Evolutionary conservation across 35 echinoderm and acorn worm species (phyloP).

Genomic region (Holothuria glaberrima): DNA sequence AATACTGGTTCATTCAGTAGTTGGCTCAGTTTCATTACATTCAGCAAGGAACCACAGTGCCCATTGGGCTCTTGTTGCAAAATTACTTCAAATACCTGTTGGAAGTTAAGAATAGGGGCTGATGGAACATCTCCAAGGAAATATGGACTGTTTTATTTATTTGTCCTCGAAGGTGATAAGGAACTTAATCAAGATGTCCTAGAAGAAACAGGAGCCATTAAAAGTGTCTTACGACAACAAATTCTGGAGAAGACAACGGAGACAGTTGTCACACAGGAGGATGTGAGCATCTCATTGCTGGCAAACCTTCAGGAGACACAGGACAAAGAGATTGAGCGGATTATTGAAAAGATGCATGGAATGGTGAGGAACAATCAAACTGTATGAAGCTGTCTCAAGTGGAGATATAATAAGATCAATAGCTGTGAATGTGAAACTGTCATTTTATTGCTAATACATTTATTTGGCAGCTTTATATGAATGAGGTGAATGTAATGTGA

Average conservation of each 20-base stretch:
- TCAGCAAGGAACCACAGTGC: too few species aligned
- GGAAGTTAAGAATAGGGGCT: too few species aligned
- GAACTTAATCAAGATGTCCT: slow-evolving; percentile 80
- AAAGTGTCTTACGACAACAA: slow-evolving; percentile 76
- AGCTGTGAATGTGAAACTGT: too few species aligned
- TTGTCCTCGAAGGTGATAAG: slow-evolving; percentile 67
- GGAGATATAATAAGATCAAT: neutral
- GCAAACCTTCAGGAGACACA: slow-evolving; percentile 91
- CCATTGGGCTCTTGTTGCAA: too few species aligned
- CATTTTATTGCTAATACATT: too few species aligned
- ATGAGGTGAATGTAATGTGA: too few species aligned
- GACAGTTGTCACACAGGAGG: slow-evolving; percentile 61
- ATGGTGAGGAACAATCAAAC: slow-evolving; percentile 56
- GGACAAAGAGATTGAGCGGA: slow-evolving; percentile 82
- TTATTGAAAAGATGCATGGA: slow-evolving; percentile 66
- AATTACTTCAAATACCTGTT: too few species aligned
- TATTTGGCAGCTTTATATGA: too few species aligned
- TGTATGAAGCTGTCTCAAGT: neutral
- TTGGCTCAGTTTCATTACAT: too few species aligned
- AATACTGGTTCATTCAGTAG: too few species aligned
- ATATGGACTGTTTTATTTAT: neutral
- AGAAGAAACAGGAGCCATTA: slow-evolving; percentile 94
- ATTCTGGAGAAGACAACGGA: slow-evolving; percentile 57
- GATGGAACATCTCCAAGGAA: too few species aligned
- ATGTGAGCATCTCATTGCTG: slow-evolving; percentile 72